Percentiles rank a stretch among this genome's conserved stretches.
These are phyloP conservation scores for Ivindomyrus marchei DNA, from an alignment of 2,113 vertebrate species.

Conservation along the genomic window DNA sequence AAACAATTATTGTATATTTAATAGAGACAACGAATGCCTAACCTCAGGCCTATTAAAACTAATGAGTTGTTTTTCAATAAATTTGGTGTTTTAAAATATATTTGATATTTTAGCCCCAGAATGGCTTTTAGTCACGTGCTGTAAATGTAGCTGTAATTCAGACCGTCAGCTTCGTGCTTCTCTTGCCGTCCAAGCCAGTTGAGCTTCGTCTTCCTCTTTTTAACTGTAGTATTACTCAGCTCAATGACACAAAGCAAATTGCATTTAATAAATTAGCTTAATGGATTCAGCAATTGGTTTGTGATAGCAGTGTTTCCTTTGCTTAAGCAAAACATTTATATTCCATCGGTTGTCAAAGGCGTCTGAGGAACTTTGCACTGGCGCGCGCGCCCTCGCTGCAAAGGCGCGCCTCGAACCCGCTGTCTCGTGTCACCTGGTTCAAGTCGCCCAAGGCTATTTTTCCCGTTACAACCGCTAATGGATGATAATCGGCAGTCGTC, in stretches of 20 bases:
- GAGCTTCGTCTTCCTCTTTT: conserved; percentile 55
- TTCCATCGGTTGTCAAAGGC: conserved; percentile 50
- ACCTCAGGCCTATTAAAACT: neutral
- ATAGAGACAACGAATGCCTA: neutral
- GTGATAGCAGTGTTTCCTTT: conserved; percentile 79
- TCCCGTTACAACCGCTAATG: conserved; percentile 36
- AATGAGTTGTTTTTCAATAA: neutral
- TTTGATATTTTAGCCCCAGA: neutral
- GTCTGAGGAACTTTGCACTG: conserved; percentile 21
- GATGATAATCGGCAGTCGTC: conserved; percentile 35
- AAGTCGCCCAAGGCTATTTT: conserved; percentile 33
- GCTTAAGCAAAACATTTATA: conserved; percentile 90
- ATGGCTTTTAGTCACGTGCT: conserved; percentile 17
- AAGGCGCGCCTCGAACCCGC: neutral
- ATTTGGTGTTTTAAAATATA: neutral
- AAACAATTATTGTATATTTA: neutral
- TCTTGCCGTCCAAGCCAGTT: conserved; percentile 50
- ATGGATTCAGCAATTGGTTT: conserved; percentile 87
- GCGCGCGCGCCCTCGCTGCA: neutral
- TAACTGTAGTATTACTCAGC: conserved; percentile 75
- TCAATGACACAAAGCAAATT: conserved; percentile 86
- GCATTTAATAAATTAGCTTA: conserved; percentile 93
- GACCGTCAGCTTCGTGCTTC: conserved; percentile 51
- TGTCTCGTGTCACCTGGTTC: conserved; percentile 43
- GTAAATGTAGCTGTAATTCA: conserved; percentile 60